Base-by-base conservation (phyloP, 2,113 vertebrate genomes). In the Nothobranchius furzeri region DNA sequence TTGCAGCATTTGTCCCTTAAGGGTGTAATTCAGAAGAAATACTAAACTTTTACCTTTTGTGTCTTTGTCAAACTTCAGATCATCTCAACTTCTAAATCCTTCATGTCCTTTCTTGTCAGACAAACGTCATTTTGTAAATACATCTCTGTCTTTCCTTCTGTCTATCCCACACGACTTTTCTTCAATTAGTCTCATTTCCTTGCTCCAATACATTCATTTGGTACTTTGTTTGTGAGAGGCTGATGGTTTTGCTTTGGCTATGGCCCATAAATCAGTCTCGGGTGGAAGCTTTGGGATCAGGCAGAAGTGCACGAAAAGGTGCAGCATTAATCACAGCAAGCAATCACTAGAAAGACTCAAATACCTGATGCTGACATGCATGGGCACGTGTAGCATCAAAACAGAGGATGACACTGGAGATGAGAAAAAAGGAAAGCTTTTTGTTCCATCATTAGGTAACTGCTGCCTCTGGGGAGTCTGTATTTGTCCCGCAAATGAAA, bases 401-500 rank as follows among this genome's bases (percentile, higher is more conserved):
- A 40, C 37, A 40, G 37, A 40, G 37, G 37, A 40, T 9, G 37
- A 24, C 37, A 20, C n/a, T 17, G n/a, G 48, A 17, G 7, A 1
- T 50, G 8, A 17, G 7, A 20, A 10, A 50, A 50, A 10, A 20
- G n/a, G 4, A 4, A 30, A 30, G 43, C 43, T 50, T 50, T 50
- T 50, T 9, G 6, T n/a, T 9, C 10, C 11, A 85, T 86, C 50
- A 84, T 84, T 82, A 65, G 58, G 49, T 75, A 56, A 78, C 75
- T 70, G 69, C 60, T 64, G 58, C 60, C 47, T 53, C 68, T 55
- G 59, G 45, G 30, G 35, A 49, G 56, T 82, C 50, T 8, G 46
- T 73, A 67, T 78, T 60, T 73, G 60, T 70, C 54, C 71, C 70
- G 24, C 59, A 64, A 82, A 85, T 78, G 37, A 72, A 84, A 82